Base-by-base conservation (phyloP, 2,113 vertebrate genomes). In the Rousettus leschenaultii region DNA sequence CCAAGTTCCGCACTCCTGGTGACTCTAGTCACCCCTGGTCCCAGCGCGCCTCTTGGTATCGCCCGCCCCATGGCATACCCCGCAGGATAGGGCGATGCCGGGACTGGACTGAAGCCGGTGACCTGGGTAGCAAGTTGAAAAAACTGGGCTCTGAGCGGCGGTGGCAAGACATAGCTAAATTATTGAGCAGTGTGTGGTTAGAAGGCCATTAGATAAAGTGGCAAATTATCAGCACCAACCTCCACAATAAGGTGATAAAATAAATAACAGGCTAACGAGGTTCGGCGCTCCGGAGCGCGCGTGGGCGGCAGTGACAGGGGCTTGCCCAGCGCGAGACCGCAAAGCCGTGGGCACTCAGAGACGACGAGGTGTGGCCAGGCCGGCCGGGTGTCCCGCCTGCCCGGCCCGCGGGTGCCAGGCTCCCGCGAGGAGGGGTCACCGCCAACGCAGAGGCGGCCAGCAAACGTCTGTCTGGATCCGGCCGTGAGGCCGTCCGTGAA, bases 241-340 rank as follows among this genome's bases (percentile, higher is more conserved):
- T 97, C 98, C 98, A 98, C 96, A 96, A 97, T 96, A 75, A 96
- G 82, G 97, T 96, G 98, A 98, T 98, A 98, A 98, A 98, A 98
- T 98, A 98, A 98, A 98, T 99, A 98, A 98, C 97, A 96, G 97
- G 98, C 97, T 98, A 99, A 98, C 55, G 94, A 98, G 98, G 95
- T 73, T 15, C 78, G 75, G 80, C 22, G 51, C 90, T 96, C 86
- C 22, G 26, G 83, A 96, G 96, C 97, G 95, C 86, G 74, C 96
- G 95, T 89, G 92, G 97, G 80, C 96, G 97, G 26, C 1, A 1
- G 65, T 38, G 5, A 38, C 0, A 0, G 75, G 48, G 38, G n/a
- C 28, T 18, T 1, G 53, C 16, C 0, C 1, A 35, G 97, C 78
- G 45, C 86, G 92, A 97, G 94, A 74, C 95, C 65, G 87, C 96